A percentile compares a stretch with the other conserved stretches of the same genome.
Conservation (phyloP, 1,140 invertebrate species). For the Drosophila watanabei region DNA sequence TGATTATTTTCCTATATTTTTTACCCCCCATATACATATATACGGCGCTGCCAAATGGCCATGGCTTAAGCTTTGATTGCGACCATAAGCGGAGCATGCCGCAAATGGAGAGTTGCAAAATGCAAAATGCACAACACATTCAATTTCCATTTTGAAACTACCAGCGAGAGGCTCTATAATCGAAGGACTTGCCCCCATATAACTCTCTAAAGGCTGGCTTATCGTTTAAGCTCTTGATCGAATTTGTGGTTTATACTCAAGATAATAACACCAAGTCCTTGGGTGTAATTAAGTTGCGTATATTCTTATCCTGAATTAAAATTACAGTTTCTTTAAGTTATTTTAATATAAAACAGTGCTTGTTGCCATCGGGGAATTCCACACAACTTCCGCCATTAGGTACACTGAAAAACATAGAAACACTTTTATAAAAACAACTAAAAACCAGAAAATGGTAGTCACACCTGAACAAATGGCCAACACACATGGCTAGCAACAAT, state of each 20-base stretch:
- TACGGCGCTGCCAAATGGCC: conserved; percentile 15
- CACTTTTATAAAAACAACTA: too few species aligned
- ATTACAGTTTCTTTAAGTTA: too few species aligned
- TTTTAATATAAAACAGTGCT: neutral
- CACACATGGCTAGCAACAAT: conserved; percentile 58
- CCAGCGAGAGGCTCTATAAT: conserved; percentile 56
- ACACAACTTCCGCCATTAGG: neutral
- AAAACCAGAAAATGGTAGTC: neutral
- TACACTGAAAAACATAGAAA: too few species aligned
- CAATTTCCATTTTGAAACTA: conserved; percentile 63
- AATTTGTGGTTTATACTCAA: neutral
- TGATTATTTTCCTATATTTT: conserved; percentile 56
- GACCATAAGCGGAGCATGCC: conserved; percentile 38
- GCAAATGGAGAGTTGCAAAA: conserved; percentile 33
- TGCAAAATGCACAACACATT: conserved; percentile 46
- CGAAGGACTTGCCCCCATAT: conserved; percentile 11
- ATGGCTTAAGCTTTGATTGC: conserved; percentile 56
- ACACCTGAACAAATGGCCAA: neutral
- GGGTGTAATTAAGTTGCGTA: neutral
- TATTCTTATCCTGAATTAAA: too few species aligned
- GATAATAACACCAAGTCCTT: neutral
- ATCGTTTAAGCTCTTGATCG: neutral
- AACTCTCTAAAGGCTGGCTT: neutral
- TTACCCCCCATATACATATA: neutral
- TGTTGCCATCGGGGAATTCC: neutral